Evolutionary conservation across 2,797 vertebrate species (phyloP).

Genomic region (Anguilla marmorata): DNA sequence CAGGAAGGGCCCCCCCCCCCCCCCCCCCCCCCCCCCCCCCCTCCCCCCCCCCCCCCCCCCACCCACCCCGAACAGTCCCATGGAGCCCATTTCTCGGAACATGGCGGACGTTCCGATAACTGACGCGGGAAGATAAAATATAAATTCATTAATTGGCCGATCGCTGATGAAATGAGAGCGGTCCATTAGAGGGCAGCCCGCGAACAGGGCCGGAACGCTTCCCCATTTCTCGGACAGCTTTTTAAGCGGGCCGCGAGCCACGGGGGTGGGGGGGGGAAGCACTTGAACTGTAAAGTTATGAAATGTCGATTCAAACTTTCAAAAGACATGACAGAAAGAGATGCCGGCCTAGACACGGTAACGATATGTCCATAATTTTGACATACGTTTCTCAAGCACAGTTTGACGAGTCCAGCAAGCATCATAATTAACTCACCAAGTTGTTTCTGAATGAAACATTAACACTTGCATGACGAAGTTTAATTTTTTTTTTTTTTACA

Average conservation of each 20-base stretch:
- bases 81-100: conserved; percentile 79
- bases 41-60: neutral
- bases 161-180: conserved; percentile 84
- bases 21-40: neutral
- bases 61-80: conserved; percentile 75
- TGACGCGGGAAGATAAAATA: conserved; percentile 82
- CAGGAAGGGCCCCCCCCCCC: neutral
- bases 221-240: conserved; percentile 76
- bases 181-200: conserved; percentile 79
- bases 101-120: conserved; percentile 80
- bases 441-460: neutral
- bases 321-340: neutral
- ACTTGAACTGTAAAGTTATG: conserved; percentile 61
- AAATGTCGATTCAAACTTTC: conserved; percentile 4
- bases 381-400: neutral
- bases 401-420: neutral
- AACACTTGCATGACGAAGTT: neutral
- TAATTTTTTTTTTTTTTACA: neutral
- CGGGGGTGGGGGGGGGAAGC: conserved; percentile 65
- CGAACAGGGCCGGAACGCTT: conserved; percentile 66
- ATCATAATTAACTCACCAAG: neutral
- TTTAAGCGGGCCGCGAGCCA: conserved; percentile 64
- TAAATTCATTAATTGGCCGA: conserved; percentile 86
- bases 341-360: neutral
- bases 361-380: neutral